phyloP scores from a whole-genome alignment of 2,797 vertebrate genomes.

The Anguilla obscura region DNA sequence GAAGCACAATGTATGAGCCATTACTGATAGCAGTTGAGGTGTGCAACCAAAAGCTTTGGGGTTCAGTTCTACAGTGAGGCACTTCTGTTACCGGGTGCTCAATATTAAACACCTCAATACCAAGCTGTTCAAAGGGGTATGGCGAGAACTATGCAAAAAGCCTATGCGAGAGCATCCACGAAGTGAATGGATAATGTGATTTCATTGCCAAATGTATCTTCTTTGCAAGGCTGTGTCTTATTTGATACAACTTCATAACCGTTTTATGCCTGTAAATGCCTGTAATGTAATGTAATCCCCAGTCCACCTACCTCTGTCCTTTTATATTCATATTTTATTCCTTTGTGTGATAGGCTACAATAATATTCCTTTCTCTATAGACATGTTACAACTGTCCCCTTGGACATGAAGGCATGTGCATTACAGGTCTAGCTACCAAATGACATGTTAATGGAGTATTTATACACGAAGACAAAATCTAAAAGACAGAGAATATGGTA shows the following conservation, averaged over 20 bases:
- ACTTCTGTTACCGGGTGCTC: background rate
- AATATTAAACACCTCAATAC: background rate
- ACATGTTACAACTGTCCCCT: background rate
- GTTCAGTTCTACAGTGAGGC: background rate
- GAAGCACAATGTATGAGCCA: slow-evolving; percentile 44
- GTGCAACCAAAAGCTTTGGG: background rate
- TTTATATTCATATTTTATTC: background rate
- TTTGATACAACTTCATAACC: background rate
- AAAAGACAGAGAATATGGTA: no score
- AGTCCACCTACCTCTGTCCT: background rate
- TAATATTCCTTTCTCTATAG: background rate
- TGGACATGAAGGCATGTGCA: no score
- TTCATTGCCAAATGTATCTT: background rate
- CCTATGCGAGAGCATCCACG: background rate
- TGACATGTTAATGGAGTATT: no score
- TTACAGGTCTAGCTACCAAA: no score
- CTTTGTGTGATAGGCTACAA: background rate
- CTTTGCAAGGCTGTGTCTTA: background rate
- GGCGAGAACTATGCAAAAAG: background rate
- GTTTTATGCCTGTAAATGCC: background rate
- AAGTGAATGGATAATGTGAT: background rate
- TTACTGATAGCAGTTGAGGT: background rate
- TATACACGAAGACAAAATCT: no score
- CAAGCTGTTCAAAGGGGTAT: background rate
- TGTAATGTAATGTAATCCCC: background rate